phyloP scores from a whole-genome alignment of 2,113 vertebrate species.

The Psophia crepitans region DNA sequence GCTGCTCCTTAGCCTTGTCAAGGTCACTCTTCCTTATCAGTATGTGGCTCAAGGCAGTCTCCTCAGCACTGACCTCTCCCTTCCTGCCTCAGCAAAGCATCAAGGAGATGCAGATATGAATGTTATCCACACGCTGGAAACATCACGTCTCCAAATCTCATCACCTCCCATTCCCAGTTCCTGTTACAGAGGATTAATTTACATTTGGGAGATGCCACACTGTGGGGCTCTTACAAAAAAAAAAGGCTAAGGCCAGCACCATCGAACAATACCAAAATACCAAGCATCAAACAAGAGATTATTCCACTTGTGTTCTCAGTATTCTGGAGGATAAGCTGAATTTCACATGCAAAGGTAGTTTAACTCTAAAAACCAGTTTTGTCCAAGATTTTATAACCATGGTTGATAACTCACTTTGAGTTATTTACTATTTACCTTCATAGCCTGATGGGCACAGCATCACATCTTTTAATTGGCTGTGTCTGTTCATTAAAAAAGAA shows the following conservation, averaged over 20 bases:
- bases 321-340: background rate
- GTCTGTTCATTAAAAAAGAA: background rate
- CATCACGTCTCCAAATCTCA: background rate
- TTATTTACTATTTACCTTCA: background rate
- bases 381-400: background rate
- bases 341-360: background rate
- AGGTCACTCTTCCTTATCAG: background rate
- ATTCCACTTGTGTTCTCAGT: background rate
- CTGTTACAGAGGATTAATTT: background rate
- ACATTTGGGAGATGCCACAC: background rate
- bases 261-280: background rate
- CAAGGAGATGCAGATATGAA: background rate
- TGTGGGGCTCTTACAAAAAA: background rate
- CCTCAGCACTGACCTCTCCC: background rate
- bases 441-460: rapidly evolving
- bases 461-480: background rate
- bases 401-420: background rate
- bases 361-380: background rate
- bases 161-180: background rate
- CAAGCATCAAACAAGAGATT: background rate
- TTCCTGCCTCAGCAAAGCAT: background rate
- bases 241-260: background rate
- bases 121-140: background rate
- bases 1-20: background rate
- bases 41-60: background rate